Evolutionary conservation across 2,113 vertebrate species (phyloP), one percentile per base, ranked within the genome.

Genomic region (Piliocolobus tephrosceles): DNA sequence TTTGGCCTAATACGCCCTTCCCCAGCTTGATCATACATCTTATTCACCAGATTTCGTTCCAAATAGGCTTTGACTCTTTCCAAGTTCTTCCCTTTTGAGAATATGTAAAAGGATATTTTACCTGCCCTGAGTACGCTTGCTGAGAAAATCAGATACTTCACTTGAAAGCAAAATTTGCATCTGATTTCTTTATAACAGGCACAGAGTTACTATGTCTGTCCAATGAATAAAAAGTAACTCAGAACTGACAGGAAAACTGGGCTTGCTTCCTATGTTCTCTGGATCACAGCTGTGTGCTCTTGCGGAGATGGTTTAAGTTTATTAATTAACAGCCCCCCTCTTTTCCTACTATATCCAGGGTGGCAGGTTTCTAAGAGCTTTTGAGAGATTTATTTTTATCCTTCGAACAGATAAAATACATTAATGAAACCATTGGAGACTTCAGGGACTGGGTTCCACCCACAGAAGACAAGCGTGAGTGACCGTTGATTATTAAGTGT

Each of bases 401-500:
- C 81, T 95, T 97, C 40, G 5, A 93, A 23, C 81, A 87, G 94
- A 97, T 94, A 97, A 97, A 98, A 97, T 90, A 86, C 83, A 92
- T 90, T 97, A 97, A 98, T 97, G 97, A 98, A 98, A 98, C 86
- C 57, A 81, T 89, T 85, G 4, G 75, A 89, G 76, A 97, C 87
- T 97, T 96, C n/a, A 96, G 98, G 61, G 94, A 89, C 84, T 84
- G 47, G 43, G 45, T 25, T 95, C 92, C 92, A 66, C 88, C 94
- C 97, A 98, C 96, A 83, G 84, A 90, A 97, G 89, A 90, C 97
- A 97, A 97, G 38, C 32, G 1, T 88, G 79, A 98, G 95, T 40
- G 57, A 95, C 97, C 47, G 94, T 98, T 98, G 97, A 98, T 98
- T 98, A 98, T 98, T 98, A 99, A 98, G 98, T 98, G 98, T 95